Percentiles rank a stretch among this genome's conserved stretches.
Evolutionary conservation across 2,113 vertebrate genomes (phyloP).

Genomic region (Xiphophorus maculatus): DNA sequence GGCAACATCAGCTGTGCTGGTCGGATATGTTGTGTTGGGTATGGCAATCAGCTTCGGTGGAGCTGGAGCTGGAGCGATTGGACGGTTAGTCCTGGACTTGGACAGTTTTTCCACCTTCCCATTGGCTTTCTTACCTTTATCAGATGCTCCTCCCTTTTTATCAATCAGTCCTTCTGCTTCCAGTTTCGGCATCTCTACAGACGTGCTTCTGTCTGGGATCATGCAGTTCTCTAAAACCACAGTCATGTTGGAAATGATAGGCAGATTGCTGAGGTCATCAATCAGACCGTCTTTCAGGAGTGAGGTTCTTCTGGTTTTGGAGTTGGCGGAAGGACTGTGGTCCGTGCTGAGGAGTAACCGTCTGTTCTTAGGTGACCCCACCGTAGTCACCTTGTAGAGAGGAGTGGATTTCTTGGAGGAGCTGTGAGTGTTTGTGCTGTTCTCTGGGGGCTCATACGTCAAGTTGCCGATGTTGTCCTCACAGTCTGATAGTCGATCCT

Average conservation of each 20-base stretch:
- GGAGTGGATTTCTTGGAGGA: conserved; percentile 85
- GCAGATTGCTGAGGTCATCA: conserved; percentile 89
- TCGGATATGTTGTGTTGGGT: conserved; percentile 87
- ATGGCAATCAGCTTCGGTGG: conserved; percentile 97
- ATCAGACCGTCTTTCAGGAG: conserved; percentile 90
- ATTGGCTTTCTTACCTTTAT: conserved; percentile 88
- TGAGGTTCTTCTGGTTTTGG: conserved; percentile 90
- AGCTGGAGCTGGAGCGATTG: conserved; percentile 91
- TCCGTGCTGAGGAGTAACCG: conserved; percentile 87
- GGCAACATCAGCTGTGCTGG: conserved; percentile 82
- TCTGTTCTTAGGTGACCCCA: conserved; percentile 90
- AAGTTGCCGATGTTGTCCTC: conserved; percentile 87
- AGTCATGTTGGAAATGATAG: conserved; percentile 96
- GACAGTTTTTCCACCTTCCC: conserved; percentile 92
- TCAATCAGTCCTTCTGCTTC: conserved; percentile 96
- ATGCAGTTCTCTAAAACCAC: conserved; percentile 91
- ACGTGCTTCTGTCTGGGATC: conserved; percentile 83
- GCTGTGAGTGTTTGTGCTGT: conserved; percentile 58
- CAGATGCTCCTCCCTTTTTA: conserved; percentile 84
- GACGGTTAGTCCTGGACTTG: conserved; percentile 91
- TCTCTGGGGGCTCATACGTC: conserved; percentile 87
- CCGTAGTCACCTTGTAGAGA: conserved; percentile 84
- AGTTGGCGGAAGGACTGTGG: conserved; percentile 78
- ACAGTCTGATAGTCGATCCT: conserved; percentile 94
- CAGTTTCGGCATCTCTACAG: conserved; percentile 94